These are phyloP conservation scores for Heliothis peltigera DNA, from an alignment of 2,888 invertebrate species.

Conservation along the genomic window DNA sequence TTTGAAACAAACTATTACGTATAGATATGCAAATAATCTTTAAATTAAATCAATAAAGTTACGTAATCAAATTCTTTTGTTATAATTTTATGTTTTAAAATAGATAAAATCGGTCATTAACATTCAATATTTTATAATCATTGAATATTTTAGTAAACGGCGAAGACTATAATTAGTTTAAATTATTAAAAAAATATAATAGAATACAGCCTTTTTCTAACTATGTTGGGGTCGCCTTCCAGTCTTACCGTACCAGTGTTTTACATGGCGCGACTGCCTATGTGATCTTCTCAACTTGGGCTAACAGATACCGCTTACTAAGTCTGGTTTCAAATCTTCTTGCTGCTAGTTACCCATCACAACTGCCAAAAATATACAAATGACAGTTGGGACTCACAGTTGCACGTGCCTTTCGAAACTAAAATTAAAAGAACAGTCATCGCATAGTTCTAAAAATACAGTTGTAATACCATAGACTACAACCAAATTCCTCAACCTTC, in stretches of 20 bases:
- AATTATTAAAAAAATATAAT: background rate
- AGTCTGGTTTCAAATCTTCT: no score
- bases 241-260: no score
- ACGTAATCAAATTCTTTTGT: conserved; percentile 48
- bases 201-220: background rate
- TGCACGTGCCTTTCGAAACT: no score
- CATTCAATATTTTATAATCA: conserved; percentile 19
- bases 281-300: no score
- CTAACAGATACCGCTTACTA: no score
- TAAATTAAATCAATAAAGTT: conserved; percentile 32
- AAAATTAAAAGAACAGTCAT: no score
- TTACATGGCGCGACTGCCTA: no score
- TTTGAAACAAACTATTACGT: conserved; percentile 17
- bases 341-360: no score
- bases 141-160: background rate
- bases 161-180: background rate
- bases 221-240: no score
- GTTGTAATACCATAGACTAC: background rate
- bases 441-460: no score
- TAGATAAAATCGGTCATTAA: conserved; percentile 39
- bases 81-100: conserved; percentile 29
- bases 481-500: background rate
- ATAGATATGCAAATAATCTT: conserved; percentile 36
- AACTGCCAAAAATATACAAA: no score
- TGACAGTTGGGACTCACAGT: no score